Conservation (phyloP, 2,888 invertebrate species). For the Octodonta nipae region DNA sequence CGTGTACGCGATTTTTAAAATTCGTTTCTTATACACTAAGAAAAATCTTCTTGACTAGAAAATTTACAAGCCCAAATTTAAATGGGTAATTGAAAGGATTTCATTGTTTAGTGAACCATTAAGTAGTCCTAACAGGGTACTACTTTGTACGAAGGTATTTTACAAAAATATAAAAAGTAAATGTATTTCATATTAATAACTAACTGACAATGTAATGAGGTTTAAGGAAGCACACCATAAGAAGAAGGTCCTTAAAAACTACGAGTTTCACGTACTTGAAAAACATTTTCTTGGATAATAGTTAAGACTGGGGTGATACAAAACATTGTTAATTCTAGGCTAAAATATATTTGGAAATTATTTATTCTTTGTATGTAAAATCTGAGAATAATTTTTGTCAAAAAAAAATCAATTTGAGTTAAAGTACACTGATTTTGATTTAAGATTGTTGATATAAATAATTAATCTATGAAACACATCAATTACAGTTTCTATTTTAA, state of each 20-base stretch:
- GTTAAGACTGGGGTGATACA: too few relatives aligned
- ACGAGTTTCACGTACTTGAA: constrained; percentile 13
- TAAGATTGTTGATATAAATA: too few relatives aligned
- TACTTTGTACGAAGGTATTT: constrained; percentile 21
- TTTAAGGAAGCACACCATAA: constrained; percentile 29
- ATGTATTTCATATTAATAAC: constrained; percentile 16
- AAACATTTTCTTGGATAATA: constrained; percentile 20
- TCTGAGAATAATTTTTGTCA: too few relatives aligned
- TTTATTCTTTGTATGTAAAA: too few relatives aligned
- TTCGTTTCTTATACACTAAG: too few relatives aligned
- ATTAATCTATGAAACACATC: too few relatives aligned
- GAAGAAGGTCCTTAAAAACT: constrained; percentile 16
- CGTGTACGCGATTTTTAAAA: too few relatives aligned
- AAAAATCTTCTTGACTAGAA: constrained; percentile 19
- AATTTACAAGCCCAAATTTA: constrained; percentile 20
- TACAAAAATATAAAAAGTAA: constrained; percentile 18
- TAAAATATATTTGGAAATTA: too few relatives aligned
- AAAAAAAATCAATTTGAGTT: too few relatives aligned
- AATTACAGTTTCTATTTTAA: too few relatives aligned
- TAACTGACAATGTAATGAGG: constrained; percentile 23
- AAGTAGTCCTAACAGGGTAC: constrained; percentile 16
- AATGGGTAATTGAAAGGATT: constrained; percentile 19
- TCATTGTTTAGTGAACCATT: constrained; percentile 30
- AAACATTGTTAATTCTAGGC: too few relatives aligned
- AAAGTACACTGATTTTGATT: too few relatives aligned